phyloP scores from a whole-genome alignment of 1,140 invertebrate species.

The Brevipalpus yothersi region DNA sequence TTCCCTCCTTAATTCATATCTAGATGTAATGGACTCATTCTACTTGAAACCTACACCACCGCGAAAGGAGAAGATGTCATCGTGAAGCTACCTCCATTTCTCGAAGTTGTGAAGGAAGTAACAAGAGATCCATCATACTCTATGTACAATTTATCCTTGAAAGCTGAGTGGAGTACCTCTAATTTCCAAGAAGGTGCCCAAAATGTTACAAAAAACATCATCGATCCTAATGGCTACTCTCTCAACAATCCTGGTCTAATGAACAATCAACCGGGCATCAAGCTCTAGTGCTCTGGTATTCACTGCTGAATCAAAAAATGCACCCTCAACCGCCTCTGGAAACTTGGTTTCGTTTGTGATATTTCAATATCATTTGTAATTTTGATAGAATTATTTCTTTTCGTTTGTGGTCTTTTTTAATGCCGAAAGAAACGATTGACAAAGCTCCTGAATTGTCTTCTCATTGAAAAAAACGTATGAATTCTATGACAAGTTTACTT shows the following conservation, averaged over 20 bases:
- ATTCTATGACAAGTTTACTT: conserved; percentile 11
- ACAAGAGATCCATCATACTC: conserved; percentile 57
- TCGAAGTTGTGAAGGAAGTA: conserved; percentile 66
- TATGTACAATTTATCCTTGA: conserved; percentile 83
- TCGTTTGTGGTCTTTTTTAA: conserved; percentile 37
- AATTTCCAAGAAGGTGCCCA: background rate
- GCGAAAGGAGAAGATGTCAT: conserved; percentile 37
- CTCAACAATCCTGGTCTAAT: no score
- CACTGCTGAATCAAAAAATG: no score
- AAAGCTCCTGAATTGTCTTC: background rate
- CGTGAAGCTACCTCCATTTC: conserved; percentile 49
- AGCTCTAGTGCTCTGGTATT: no score
- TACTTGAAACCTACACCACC: conserved; percentile 89
- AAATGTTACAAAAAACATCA: no score
- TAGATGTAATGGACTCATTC: conserved; percentile 63
- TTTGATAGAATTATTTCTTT: conserved; percentile 48
- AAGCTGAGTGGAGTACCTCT: conserved; percentile 46
- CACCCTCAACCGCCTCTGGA: background rate
- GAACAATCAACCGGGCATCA: no score
- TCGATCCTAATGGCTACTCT: no score
- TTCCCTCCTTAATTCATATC: background rate
- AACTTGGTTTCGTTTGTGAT: background rate
- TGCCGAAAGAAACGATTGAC: conserved; percentile 24
- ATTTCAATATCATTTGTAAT: conserved; percentile 23
- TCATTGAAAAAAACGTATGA: no score